Evolutionary conservation across 1,140 invertebrate genomes (phyloP).

Genomic region (Bombus fervidus): DNA sequence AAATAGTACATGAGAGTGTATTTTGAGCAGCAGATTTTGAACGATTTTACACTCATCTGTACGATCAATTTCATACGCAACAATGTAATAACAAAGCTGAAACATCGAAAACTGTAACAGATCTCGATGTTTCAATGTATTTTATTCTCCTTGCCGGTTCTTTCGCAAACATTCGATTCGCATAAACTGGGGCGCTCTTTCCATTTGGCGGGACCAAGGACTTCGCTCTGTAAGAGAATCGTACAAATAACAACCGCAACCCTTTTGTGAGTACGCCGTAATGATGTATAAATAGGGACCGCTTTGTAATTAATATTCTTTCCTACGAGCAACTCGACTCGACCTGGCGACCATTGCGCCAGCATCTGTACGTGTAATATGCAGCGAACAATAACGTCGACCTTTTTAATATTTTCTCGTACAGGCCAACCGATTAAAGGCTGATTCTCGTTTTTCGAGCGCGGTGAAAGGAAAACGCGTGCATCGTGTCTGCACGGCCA

Average conservation of each 20-base stretch:
- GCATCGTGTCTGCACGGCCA: background rate
- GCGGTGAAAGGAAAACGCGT: slow-evolving; percentile 33
- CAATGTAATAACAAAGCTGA: too few relatives aligned
- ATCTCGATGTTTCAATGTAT: background rate
- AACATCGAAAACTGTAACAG: background rate
- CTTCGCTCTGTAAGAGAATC: background rate
- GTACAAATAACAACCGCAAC: background rate
- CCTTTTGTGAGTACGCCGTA: background rate
- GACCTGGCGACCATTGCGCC: background rate
- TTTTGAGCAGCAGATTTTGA: too few relatives aligned
- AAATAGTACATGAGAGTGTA: too few relatives aligned
- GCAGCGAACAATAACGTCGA: background rate
- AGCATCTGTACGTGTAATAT: background rate
- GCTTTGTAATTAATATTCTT: slow-evolving; percentile 40
- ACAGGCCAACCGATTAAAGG: background rate
- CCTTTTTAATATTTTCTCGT: slow-evolving; percentile 21
- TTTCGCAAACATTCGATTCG: background rate
- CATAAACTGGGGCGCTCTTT: background rate
- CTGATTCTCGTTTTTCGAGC: background rate
- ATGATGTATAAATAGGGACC: slow-evolving; percentile 25
- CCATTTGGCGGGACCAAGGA: background rate
- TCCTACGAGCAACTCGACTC: background rate
- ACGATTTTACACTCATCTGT: too few relatives aligned
- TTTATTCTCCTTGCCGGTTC: background rate
- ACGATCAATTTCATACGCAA: too few relatives aligned